A percentile compares a stretch with the other conserved stretches of the same genome.
Conservation (phyloP, 2,113 vertebrate species). For the Recurvirostra avosetta region DNA sequence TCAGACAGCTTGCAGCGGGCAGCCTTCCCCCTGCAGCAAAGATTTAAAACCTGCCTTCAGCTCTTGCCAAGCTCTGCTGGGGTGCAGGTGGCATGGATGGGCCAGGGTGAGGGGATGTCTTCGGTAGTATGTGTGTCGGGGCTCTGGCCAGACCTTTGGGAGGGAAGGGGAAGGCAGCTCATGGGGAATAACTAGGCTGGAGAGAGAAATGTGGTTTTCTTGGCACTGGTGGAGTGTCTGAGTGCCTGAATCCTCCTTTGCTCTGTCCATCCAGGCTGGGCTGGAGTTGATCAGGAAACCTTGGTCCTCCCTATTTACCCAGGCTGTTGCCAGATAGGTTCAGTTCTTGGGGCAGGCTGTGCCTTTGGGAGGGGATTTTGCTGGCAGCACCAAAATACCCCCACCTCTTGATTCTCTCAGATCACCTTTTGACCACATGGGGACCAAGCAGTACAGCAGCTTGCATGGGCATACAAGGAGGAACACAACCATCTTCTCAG, state of each 20-base stretch:
- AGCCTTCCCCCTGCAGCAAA: not conserved
- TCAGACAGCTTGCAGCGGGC: not conserved
- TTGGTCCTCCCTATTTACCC: not conserved
- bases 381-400: not conserved
- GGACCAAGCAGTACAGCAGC: not conserved
- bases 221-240: not conserved
- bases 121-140: rapidly evolving
- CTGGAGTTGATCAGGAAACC: not conserved
- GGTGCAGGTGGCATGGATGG: no score
- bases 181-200: not conserved
- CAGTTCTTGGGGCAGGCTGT: not conserved
- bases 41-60: not conserved
- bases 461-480: not conserved
- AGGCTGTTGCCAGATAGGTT: not conserved
- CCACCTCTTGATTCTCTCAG: not conserved
- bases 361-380: not conserved
- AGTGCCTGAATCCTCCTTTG: not conserved
- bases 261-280: not conserved
- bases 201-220: not conserved
- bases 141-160: not conserved
- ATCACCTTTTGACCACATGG: not conserved
- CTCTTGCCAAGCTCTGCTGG: not conserved
- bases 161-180: not conserved
- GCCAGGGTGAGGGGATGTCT: not conserved
- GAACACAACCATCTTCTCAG: not conserved